A percentile compares a stretch with the other conserved stretches of the same genome.
Conservation (phyloP, 23 tunicate species). For the Clavelina lepadiformis region DNA sequence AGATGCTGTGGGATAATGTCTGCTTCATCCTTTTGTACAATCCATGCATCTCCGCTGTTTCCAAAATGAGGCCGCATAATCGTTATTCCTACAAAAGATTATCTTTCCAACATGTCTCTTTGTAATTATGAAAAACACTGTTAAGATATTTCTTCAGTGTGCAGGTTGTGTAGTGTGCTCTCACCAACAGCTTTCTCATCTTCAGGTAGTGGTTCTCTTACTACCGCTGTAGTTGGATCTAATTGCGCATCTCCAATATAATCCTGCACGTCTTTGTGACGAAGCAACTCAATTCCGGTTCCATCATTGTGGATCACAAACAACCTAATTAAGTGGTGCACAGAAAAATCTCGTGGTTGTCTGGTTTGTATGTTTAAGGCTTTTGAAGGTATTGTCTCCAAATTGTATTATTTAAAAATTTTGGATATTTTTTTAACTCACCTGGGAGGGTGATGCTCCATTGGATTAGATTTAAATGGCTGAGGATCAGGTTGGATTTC, state of each 20-base stretch:
- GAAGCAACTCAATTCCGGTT: slow-evolving; percentile 70
- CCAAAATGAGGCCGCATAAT: slow-evolving; percentile 84
- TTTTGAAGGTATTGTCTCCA: no score
- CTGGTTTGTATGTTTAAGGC: no score
- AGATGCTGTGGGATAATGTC: slow-evolving; percentile 64
- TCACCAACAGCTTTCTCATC: slow-evolving; percentile 57
- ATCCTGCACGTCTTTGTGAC: slow-evolving; percentile 77
- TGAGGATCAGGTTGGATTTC: slow-evolving; percentile 10
- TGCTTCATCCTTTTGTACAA: slow-evolving; percentile 42
- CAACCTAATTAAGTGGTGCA: no score
- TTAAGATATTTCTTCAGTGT: no score
- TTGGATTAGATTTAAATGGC: slow-evolving; percentile 23
- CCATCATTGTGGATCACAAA: slow-evolving; percentile 77
- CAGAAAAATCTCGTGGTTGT: no score
- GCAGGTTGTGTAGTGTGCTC: neutral
- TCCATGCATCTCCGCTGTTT: slow-evolving; percentile 84
- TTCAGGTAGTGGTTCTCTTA: slow-evolving; percentile 72
- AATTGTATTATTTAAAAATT: no score
- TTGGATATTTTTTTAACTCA: no score
- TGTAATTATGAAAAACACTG: no score
- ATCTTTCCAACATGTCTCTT: no score
- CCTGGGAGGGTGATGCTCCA: slow-evolving; percentile 87
- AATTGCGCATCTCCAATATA: slow-evolving; percentile 70
- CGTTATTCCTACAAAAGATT: slow-evolving; percentile 73
- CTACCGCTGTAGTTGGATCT: slow-evolving; percentile 85